Evolutionary conservation across 2,888 invertebrate species (phyloP).

Genomic region (Dasypolia templi): DNA sequence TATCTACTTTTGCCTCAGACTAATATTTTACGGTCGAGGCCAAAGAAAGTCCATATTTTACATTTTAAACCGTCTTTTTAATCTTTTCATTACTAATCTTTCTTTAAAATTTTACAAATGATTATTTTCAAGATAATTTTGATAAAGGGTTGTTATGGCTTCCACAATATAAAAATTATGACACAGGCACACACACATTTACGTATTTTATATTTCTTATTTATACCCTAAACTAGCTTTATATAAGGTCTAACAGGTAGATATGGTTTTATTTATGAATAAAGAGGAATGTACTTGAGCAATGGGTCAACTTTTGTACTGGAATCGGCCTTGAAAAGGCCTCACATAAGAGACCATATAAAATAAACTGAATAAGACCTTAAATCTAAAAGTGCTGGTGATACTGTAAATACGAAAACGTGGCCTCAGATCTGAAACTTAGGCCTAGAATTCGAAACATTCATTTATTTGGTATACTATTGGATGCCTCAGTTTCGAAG

Average conservation of each 20-base stretch:
- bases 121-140: not conserved
- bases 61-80: not conserved
- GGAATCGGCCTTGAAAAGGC: not conserved
- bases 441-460: too few relatives aligned
- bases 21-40: not conserved
- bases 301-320: conserved; percentile 16
- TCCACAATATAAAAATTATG: conserved; percentile 13
- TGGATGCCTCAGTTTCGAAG: not conserved
- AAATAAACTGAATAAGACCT: not conserved
- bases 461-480: not conserved
- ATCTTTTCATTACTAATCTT: too few relatives aligned
- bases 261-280: conserved; percentile 50
- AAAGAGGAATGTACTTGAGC: conserved; percentile 43
- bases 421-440: not conserved
- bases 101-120: not conserved
- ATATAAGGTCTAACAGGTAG: conserved; percentile 54
- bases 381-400: conserved; percentile 3
- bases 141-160: not conserved
- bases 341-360: not conserved
- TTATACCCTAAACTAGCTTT: conserved; percentile 37
- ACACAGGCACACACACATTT: conserved; percentile 14
- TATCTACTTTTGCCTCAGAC: not conserved
- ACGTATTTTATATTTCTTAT: not conserved
- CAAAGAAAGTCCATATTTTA: not conserved
- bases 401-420: conserved; percentile 1